Percentiles rank a stretch among this genome's conserved stretches.
phyloP scores from a whole-genome alignment of 2,113 vertebrate genomes.

The Cyphomyrus plagiostoma region DNA sequence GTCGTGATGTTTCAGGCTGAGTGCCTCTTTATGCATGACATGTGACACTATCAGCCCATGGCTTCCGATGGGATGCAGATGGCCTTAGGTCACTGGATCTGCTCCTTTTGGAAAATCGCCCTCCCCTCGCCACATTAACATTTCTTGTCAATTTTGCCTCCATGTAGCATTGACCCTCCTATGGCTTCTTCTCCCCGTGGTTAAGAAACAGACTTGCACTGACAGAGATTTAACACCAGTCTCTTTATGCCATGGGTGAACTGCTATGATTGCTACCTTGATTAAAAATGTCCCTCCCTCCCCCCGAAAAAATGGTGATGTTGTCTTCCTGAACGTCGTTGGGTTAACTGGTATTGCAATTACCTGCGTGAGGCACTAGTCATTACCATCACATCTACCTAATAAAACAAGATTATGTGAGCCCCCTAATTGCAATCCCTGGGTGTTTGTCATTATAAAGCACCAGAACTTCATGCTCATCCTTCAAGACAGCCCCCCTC shows the following conservation, averaged over 20 bases:
- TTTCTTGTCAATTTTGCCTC: constrained; percentile 17
- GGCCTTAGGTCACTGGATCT: constrained; percentile 16
- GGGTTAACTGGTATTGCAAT: constrained; percentile 28
- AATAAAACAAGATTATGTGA: constrained; percentile 45
- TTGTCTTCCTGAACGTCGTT: constrained; percentile 16
- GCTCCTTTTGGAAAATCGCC: constrained; percentile 34
- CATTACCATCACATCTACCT: constrained; percentile 41
- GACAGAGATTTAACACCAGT: constrained; percentile 20
- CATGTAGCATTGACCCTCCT: constrained; percentile 19
- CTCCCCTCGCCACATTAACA: constrained; percentile 1
- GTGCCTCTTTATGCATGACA: constrained; percentile 23
- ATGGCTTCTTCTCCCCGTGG: constrained; percentile 20
- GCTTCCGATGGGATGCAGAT: constrained; percentile 30
- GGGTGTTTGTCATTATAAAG: constrained; percentile 41
- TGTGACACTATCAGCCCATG: constrained; percentile 37
- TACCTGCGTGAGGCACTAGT: constrained; percentile 31
- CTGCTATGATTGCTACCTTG: constrained; percentile 32
- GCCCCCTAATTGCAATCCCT: constrained; percentile 45
- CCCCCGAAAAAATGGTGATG: background rate
- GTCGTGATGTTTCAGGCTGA: constrained; percentile 8
- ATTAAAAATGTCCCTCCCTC: constrained; percentile 22
- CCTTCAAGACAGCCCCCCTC: constrained; percentile 21
- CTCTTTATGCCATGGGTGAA: constrained; percentile 30
- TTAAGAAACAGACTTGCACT: constrained; percentile 29
- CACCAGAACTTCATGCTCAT: constrained; percentile 28